These are phyloP conservation scores for Halcyon chelicuti DNA, from an alignment of 2,797 vertebrate genomes.

Conservation along the genomic window DNA sequence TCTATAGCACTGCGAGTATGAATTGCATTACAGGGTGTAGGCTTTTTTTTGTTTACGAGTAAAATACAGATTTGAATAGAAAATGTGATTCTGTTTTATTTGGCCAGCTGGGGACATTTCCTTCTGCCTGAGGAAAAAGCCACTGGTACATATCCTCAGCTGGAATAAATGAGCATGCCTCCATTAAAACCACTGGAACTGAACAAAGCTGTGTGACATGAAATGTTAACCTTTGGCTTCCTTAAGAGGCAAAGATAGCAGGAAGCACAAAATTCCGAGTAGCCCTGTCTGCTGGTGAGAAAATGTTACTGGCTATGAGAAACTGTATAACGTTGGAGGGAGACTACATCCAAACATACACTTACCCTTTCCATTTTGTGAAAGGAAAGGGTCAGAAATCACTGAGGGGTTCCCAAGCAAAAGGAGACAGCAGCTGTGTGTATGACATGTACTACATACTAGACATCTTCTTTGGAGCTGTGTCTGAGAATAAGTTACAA, in stretches of 20 bases:
- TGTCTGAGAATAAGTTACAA: not conserved
- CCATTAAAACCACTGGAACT: not conserved
- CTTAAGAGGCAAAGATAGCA: not conserved
- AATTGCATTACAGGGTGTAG: not conserved
- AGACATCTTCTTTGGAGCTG: not conserved
- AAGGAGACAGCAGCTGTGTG: not conserved
- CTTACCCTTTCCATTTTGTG: not conserved
- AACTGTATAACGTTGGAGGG: not conserved
- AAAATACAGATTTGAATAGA: not conserved
- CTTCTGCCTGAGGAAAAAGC: not conserved
- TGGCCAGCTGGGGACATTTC: not conserved
- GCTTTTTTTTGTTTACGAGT: slow-evolving; percentile 11
- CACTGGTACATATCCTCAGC: not conserved
- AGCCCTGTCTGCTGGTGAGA: not conserved
- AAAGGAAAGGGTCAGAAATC: not conserved
- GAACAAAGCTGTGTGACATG: not conserved
- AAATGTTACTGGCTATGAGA: not conserved
- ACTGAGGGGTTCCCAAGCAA: not conserved
- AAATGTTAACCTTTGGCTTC: not conserved
- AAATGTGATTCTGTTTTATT: not conserved
- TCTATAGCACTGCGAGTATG: not conserved
- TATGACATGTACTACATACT: accelerated
- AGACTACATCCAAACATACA: accelerated
- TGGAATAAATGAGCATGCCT: not conserved
- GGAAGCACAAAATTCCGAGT: not conserved